Evolutionary conservation across 2,888 invertebrate species (phyloP), one percentile per base, ranked within the genome.

Genomic region (Scotopteryx bipunctaria): DNA sequence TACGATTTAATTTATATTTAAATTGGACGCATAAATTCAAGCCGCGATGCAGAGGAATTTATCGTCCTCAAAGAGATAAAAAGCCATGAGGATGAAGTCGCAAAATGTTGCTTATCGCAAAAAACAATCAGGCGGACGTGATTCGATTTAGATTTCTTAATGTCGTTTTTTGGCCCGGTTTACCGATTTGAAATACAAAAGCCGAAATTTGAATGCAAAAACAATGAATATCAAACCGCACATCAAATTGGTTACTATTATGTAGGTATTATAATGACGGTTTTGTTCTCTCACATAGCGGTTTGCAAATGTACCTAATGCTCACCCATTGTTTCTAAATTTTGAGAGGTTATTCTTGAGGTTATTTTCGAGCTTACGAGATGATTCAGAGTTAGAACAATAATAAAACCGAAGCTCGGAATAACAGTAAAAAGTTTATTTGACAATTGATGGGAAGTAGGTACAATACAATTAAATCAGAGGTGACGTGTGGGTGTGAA

Each of bases 141-240:
- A 84, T 81, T 86, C 81, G 76, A 86, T 87, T 85, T 80, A 76
- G 68, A 75, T 77, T 62, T 78, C 69, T 63, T 71, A 70, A 72
- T 71, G 71, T 71, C 55, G 70, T 80, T 81, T 81, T 81, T 79
- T 76, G 57, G 55, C 43, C 44, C 50, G 57, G 61, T 57, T 66
- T 66, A 59, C 58, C 57, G 71, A 76, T 71, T 72, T 76, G 66
- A 71, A 75, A 76, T 78, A 80, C 73, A 69, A 71, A 66, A 64
- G 70, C 63, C 70, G 61, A 80, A 76, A 73, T 69, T 67, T 78
- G 31, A 84, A 81, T 81, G 69, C 55, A 53, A 49, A 57, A 61
- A 76, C 76, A 82, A 81, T 81, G 73, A 71, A 64, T 67, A 68
- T 71, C 69, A 69, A 76, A 68, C 73, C 73, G 58, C 74, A 77